Conservation (phyloP, 1,140 invertebrate genomes). For the Drosophila subobscura region DNA sequence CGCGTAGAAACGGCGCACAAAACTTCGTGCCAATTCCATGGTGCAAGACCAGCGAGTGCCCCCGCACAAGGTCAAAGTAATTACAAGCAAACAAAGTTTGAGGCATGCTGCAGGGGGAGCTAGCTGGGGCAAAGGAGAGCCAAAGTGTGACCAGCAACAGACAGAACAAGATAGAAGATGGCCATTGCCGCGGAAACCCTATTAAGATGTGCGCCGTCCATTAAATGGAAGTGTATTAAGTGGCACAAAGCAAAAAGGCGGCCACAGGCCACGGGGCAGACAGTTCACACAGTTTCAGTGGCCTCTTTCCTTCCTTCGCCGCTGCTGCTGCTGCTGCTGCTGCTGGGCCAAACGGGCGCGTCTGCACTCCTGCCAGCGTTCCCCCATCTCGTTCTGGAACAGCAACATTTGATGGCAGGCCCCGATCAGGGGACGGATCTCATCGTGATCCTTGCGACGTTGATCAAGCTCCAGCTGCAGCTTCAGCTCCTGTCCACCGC, state of each 20-base stretch:
- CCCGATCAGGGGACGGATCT: no score
- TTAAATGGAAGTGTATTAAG: conserved; percentile 37
- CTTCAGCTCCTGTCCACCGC: background rate
- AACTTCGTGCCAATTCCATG: background rate
- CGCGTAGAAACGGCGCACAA: no score
- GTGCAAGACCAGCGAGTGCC: background rate
- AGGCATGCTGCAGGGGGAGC: conserved; percentile 7
- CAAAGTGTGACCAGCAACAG: conserved; percentile 16
- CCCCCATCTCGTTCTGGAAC: no score
- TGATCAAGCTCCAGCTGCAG: background rate
- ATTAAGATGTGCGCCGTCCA: no score
- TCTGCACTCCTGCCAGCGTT: no score
- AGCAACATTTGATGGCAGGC: no score
- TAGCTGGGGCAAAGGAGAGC: background rate
- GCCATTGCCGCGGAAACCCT: no score
- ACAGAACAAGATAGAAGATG: background rate
- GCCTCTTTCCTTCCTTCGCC: background rate
- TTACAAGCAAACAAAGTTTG: conserved; percentile 59
- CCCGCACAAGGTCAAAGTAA: conserved; percentile 49
- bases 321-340: background rate
- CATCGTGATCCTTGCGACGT: no score
- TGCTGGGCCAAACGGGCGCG: no score
- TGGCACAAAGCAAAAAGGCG: conserved; percentile 29
- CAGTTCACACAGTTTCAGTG: conserved; percentile 28
- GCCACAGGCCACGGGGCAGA: conserved; percentile 16